Evolutionary conservation across 2,797 vertebrate species (phyloP).

Genomic region (Liasis olivaceus): DNA sequence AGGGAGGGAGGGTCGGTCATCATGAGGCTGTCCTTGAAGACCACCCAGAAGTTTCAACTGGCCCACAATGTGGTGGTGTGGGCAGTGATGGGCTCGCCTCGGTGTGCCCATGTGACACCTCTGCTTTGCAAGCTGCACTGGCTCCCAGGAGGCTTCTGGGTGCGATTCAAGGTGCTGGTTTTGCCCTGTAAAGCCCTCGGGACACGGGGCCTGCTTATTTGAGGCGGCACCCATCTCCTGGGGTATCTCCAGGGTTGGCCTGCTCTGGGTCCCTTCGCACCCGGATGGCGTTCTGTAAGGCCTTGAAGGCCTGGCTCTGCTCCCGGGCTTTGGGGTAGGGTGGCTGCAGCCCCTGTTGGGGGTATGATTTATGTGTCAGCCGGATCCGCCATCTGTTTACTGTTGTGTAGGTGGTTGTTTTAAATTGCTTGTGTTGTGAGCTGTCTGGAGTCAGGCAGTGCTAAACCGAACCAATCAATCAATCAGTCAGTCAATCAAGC

Average conservation of each 20-base stretch:
- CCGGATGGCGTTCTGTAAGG: background rate
- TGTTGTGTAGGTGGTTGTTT: background rate
- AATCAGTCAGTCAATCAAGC: background rate
- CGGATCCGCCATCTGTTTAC: background rate
- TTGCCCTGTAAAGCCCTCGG: too few relatives aligned
- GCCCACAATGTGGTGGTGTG: too few relatives aligned
- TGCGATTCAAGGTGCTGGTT: too few relatives aligned
- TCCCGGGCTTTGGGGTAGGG: background rate
- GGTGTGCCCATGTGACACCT: too few relatives aligned
- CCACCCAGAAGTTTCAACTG: too few relatives aligned
- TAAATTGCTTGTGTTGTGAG: background rate
- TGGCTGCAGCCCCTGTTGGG: background rate
- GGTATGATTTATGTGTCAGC: background rate
- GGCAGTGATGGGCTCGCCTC: too few relatives aligned
- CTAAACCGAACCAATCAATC: background rate
- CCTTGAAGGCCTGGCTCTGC: background rate
- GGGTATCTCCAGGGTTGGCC: background rate
- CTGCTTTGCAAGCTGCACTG: too few relatives aligned
- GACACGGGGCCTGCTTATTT: background rate
- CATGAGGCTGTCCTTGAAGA: too few relatives aligned
- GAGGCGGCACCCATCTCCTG: background rate
- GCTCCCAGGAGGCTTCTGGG: too few relatives aligned
- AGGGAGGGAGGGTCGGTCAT: too few relatives aligned
- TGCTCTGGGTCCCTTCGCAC: background rate
- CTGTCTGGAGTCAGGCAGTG: background rate